Base-by-base conservation (phyloP, 2,888 invertebrate species). In the Hyposoter didymator region DNA sequence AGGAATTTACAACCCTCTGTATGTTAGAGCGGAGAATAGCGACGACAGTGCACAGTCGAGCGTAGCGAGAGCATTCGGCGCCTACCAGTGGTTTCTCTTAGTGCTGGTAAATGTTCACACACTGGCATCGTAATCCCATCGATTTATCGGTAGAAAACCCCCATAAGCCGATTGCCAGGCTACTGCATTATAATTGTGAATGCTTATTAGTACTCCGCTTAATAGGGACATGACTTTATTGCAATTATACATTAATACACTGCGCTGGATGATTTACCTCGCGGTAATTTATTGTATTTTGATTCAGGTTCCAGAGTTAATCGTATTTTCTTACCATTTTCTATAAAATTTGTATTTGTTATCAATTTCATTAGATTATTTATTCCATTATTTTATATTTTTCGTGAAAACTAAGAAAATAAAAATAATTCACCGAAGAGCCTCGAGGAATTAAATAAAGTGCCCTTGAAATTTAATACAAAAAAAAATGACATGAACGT, bases 151-250 rank as follows among this genome's bases (percentile, higher is more conserved):
- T 47, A 74, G 73, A 84, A 72, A 64, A 87, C 78, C 78, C 87
- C 69, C 19, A 43, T 90, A 90, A 92, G 90, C 92, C 89, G 90
- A 90, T 92, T 92, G 91, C 75, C 82, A 80, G 87, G 84, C 86
- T 88, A 87, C 79, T 85, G 87, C 87, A 88, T 92, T 90, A 91
- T 92, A 90, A 91, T 91, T 90, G 87, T 84, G 86, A 84, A 82
- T 88, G 87, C 90, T 91, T 89, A 90, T 90, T 88, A 88, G 79
- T 84, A 67, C 72, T 35, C 74, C 12, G 69, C 84, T 3, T 59
- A 90, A 89, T 87, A 85, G 80, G 76, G 67, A 73, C 22, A 35
- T 52, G 79, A 81, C 64, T 84, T 78, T 81, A 49, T 49, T 72
- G 14, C 74, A 59, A 76, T 67, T 70, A 84, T 59, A 39, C 39